Evolutionary conservation across 2,797 vertebrate genomes (phyloP).

Genomic region (Menidia menidia): DNA sequence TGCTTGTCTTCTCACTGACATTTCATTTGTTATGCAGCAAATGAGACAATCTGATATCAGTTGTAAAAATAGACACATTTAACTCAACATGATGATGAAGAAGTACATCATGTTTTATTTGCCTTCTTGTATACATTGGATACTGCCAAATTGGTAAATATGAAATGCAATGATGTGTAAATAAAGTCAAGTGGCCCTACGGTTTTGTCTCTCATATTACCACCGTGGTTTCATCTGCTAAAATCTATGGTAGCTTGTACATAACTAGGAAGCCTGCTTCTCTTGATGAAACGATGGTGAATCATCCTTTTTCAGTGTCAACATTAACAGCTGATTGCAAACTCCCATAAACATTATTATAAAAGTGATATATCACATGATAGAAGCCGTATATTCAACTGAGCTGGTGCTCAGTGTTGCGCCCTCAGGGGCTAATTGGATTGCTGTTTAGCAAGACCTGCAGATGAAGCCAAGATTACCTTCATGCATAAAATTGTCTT

Average conservation of each 20-base stretch:
- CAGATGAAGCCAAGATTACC: conserved; percentile 80
- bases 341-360: conserved; percentile 64
- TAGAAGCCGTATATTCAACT: conserved; percentile 75
- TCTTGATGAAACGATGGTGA: conserved; percentile 9
- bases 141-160: too few species aligned
- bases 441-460: conserved; percentile 86
- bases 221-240: not conserved
- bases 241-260: conserved; percentile 5
- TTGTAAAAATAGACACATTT: not conserved
- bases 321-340: conserved; percentile 53
- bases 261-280: conserved; percentile 5
- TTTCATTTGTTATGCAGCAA: not conserved
- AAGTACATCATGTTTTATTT: too few species aligned
- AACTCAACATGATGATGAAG: not conserved
- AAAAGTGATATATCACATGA: conserved; percentile 77
- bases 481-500: conserved; percentile 84
- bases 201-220: not conserved
- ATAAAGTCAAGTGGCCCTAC: too few species aligned
- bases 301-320: conserved; percentile 50
- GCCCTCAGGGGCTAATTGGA: conserved; percentile 85
- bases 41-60: not conserved
- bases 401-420: conserved; percentile 71
- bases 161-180: too few species aligned
- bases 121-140: too few species aligned
- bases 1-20: not conserved